Evolutionary conservation across 2,888 invertebrate species (phyloP), one percentile per base, ranked within the genome.

Genomic region (Machimus atricapillus): DNA sequence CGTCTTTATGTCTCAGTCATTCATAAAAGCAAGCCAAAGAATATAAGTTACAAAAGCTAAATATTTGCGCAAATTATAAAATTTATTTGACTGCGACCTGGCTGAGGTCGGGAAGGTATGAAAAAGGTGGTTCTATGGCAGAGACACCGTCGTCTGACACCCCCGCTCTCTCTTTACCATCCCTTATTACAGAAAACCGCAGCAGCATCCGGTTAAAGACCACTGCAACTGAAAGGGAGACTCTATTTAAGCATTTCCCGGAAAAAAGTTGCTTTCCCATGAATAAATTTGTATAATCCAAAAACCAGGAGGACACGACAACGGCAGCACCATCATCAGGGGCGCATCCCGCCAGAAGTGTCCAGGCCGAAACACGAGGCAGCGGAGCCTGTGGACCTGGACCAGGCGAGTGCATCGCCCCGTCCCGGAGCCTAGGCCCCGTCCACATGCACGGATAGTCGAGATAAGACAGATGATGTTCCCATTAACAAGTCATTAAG

Each of bases 401-500:
- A 52, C 52, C 52, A 52, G n/a, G 34, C 19, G 56, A 66, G 82
- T 82, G 82, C 82, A 82, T 66, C 37, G 82, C 37, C 34, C 82
- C 56, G n/a, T 16, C 14, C 19, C 52, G 66, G 52, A 37, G 52
- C 16, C 37, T 23, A 16, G 76, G 82, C 14, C 8, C 31, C 52
- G 19, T 82, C 43, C 43, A 82, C 56, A 52, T 52, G 8, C 34
- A 58, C 58, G 23, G 6, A 34, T 82, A 82, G 58, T 82, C 82
- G 58, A 82, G 82, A 82, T 82, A 82, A 82, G 82, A 82, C 66
- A 82, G 82, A 82, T 82, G 82, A 82, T 34, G 40, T 82, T 66
- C 82, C 82, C 82, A 82, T 82, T 66, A 82, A 82, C 82, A 82
- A 82, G 82, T 82, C 82, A 82, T 82, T 82, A 82, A 82, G 82